A percentile compares a stretch with the other conserved stretches of the same genome.
phyloP scores from a whole-genome alignment of 2,113 vertebrate genomes.

The Mesoclemmys tuberculata region DNA sequence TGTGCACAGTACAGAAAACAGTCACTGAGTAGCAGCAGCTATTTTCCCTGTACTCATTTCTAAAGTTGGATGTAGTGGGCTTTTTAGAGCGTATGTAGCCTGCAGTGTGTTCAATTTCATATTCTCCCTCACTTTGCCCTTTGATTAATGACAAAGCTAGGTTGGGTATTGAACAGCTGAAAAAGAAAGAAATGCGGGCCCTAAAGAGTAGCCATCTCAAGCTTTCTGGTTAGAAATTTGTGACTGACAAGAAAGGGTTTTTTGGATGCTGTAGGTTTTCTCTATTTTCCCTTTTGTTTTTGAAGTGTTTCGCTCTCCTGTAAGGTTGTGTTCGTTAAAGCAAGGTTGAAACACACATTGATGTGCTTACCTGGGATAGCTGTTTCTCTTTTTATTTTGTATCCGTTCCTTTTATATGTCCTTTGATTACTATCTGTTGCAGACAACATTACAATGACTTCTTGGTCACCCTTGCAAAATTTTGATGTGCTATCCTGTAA shows the following conservation, averaged over 20 bases:
- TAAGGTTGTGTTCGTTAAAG: neutral
- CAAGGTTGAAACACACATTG: neutral
- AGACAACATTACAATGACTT: neutral
- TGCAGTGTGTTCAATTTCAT: neutral
- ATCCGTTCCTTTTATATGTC: neutral
- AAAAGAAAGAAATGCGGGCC: neutral
- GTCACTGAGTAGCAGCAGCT: neutral
- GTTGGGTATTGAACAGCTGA: neutral
- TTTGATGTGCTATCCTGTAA: neutral
- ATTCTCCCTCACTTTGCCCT: too few relatives aligned
- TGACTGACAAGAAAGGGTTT: neutral
- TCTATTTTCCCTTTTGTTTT: neutral
- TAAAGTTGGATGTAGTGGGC: neutral
- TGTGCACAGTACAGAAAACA: neutral
- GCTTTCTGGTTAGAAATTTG: neutral
- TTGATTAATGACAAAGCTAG: neutral
- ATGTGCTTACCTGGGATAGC: neutral
- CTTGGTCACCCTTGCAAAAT: neutral
- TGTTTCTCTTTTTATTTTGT: neutral
- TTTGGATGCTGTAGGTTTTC: neutral
- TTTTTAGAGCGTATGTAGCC: neutral
- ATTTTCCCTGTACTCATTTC: neutral
- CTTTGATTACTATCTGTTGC: neutral
- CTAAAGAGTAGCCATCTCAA: neutral
- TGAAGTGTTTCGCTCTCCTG: neutral